These are phyloP conservation scores for Mesochorus sp. DNA, from an alignment of 2,888 invertebrate genomes.

Conservation along the genomic window DNA sequence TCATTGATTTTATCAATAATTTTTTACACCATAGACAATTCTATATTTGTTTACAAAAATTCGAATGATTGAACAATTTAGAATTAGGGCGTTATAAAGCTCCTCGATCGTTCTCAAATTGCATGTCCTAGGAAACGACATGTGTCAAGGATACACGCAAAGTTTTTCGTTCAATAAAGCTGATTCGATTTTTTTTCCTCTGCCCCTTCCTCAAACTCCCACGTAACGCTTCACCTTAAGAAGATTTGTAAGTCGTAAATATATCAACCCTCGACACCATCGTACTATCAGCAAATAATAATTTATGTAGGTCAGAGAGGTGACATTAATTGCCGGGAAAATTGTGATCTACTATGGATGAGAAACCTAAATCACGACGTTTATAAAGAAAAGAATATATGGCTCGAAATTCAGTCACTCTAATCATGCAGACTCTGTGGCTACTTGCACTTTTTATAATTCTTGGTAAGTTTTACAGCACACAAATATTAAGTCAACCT, in stretches of 20 bases:
- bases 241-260: conserved; percentile 35
- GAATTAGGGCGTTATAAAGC: not conserved
- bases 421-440: conserved; percentile 52
- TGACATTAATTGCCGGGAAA: conserved; percentile 11
- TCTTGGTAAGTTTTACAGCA: conserved; percentile 48
- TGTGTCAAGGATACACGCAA: conserved; percentile 23
- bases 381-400: conserved; percentile 56
- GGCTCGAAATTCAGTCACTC: conserved; percentile 36
- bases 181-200: conserved; percentile 14
- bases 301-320: conserved; percentile 36
- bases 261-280: conserved; percentile 14
- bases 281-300: conserved; percentile 35
- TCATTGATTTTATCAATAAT: not conserved
- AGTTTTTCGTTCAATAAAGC: conserved; percentile 53
- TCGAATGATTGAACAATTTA: not conserved
- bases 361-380: conserved; percentile 10
- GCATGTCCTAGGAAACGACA: conserved; percentile 8
- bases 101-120: not conserved
- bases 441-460: conserved; percentile 41
- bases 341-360: conserved; percentile 3
- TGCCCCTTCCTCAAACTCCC: conserved; percentile 16
- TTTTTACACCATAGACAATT: too few species aligned
- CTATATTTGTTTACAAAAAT: too few species aligned
- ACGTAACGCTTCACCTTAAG: conserved; percentile 18
- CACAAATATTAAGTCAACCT: not conserved